Conservation (phyloP, 37 sponge, comb jelly and placozoan genomes). For the Geodia barretti region DNA sequence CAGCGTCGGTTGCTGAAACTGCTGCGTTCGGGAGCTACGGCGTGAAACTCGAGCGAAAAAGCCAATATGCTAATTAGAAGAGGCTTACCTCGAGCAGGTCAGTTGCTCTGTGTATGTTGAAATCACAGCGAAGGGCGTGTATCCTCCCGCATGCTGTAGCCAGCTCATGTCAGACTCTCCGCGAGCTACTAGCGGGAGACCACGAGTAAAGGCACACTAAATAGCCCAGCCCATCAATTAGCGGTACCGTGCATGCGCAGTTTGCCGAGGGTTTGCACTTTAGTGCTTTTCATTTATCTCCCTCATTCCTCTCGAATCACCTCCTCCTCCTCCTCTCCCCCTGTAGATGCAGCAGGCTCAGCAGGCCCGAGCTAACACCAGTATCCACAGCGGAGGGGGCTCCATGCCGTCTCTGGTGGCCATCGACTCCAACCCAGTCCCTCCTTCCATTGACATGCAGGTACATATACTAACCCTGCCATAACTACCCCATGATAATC, state of each 20-base stretch:
- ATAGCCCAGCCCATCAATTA: not conserved
- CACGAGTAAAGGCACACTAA: not conserved
- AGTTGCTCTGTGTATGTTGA: too few species aligned
- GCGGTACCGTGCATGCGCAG: not conserved
- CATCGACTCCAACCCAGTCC: conserved; percentile 55
- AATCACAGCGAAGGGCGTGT: too few species aligned
- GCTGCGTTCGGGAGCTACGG: too few species aligned
- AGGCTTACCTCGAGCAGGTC: too few species aligned
- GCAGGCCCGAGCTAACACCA: conserved; percentile 29
- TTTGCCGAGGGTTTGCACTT: not conserved
- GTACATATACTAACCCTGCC: conserved; percentile 2
- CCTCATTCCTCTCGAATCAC: too few species aligned
- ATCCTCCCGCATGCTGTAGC: too few species aligned
- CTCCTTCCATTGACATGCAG: conserved; percentile 51
- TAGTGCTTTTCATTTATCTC: not conserved
- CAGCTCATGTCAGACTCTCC: too few species aligned
- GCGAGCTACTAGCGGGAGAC: too few species aligned
- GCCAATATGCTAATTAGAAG: too few species aligned
- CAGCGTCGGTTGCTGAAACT: too few species aligned
- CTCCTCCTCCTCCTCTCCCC: too few species aligned
- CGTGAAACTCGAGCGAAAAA: too few species aligned
- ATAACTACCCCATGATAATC: not conserved
- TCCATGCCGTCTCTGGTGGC: conserved; percentile 75
- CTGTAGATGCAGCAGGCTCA: conserved; percentile 73
- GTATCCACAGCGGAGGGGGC: conserved; percentile 64